Conservation (phyloP, 2,888 invertebrate species). For the Dicyrtomina minuta region DNA sequence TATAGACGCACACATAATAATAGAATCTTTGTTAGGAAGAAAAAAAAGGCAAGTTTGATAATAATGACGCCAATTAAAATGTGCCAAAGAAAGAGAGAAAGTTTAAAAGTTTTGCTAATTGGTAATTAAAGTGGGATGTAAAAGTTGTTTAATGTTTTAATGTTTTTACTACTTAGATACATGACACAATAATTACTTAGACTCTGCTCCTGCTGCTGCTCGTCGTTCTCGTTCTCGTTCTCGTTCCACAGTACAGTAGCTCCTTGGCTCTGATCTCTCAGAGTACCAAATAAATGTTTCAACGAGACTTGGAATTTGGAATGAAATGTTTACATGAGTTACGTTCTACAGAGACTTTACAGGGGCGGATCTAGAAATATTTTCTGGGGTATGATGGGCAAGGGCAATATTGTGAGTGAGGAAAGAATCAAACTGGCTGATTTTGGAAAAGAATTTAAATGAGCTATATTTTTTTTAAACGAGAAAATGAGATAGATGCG, state of each 20-base stretch:
- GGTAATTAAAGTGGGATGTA: constrained; percentile 24
- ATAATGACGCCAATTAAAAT: constrained; percentile 24
- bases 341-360: not conserved
- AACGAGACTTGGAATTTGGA: not conserved
- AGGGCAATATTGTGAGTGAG: not conserved
- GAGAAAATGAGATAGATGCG: no score
- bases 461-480: no score
- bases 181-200: not conserved
- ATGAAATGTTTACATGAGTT: not conserved
- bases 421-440: not conserved
- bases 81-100: constrained; percentile 18
- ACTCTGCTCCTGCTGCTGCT: not conserved
- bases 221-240: not conserved
- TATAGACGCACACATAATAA: no score
- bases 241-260: not conserved
- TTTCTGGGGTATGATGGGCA: no score
- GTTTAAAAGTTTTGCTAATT: constrained; percentile 28
- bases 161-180: not conserved
- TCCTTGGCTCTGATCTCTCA: no score
- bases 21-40: no score
- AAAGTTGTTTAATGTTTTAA: constrained; percentile 14
- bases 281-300: not conserved
- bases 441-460: no score
- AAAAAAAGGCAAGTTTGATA: constrained; percentile 27
- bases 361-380: not conserved